phyloP scores from a whole-genome alignment of 37 sponge, comb jelly and placozoan species.

The Aphrocallistes beatrix region DNA sequence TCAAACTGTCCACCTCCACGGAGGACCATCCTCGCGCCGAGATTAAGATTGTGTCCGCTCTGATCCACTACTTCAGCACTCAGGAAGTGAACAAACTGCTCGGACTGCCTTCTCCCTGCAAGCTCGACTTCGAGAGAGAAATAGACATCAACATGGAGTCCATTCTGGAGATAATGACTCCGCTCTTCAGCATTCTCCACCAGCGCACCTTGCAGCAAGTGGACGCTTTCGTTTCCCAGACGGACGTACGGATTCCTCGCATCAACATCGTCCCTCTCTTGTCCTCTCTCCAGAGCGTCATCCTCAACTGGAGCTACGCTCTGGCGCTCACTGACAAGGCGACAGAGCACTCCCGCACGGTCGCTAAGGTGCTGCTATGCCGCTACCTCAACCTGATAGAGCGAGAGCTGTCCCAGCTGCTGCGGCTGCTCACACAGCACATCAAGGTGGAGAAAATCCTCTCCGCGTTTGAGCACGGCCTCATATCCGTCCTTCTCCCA shows the following conservation, averaged over 20 bases:
- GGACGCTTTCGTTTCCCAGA: background rate
- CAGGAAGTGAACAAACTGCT: conserved; percentile 54
- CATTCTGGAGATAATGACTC: background rate
- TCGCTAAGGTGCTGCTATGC: background rate
- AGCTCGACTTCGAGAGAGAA: background rate
- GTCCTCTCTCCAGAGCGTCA: background rate
- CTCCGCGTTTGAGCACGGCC: background rate
- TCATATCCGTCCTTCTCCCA: background rate
- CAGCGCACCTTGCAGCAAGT: background rate
- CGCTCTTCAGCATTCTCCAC: background rate
- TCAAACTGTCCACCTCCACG: background rate
- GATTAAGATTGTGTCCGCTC: conserved; percentile 26
- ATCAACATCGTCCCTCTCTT: background rate
- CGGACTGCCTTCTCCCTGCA: conserved; percentile 26
- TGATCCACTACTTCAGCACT: conserved; percentile 64
- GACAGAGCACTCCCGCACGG: background rate
- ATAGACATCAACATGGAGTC: background rate
- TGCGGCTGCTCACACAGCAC: background rate
- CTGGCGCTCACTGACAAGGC: background rate
- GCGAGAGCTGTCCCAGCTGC: background rate
- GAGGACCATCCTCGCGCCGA: background rate
- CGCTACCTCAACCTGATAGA: background rate
- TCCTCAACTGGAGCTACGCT: background rate
- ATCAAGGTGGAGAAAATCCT: background rate
- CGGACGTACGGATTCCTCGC: background rate